Conservation (phyloP, 2,888 invertebrate genomes). For the Leptarthrus brevirostris region DNA sequence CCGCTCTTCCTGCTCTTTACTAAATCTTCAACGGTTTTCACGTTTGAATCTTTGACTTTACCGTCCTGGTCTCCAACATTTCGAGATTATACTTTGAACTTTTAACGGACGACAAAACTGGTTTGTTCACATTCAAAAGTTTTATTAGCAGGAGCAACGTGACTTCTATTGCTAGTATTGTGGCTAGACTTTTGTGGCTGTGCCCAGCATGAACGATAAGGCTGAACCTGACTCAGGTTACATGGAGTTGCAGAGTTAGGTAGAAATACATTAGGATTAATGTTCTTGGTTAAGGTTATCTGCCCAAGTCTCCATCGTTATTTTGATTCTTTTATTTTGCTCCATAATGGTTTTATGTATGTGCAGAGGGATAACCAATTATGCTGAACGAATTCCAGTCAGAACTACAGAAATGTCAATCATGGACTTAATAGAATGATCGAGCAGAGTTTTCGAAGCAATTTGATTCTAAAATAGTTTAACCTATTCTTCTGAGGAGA, state of each 20-base stretch:
- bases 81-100: not conserved
- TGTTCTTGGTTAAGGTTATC: slow-evolving; percentile 24
- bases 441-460: too few relatives aligned
- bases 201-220: slow-evolving; percentile 17
- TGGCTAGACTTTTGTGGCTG: slow-evolving; percentile 12
- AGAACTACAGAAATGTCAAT: slow-evolving; percentile 15
- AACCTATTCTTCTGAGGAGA: too few relatives aligned
- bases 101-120: slow-evolving; percentile 30
- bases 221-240: slow-evolving; percentile 6
- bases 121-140: slow-evolving; percentile 29
- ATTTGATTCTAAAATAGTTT: too few relatives aligned
- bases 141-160: slow-evolving; percentile 29
- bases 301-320: not conserved
- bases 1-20: not conserved
- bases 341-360: not conserved
- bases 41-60: slow-evolving; percentile 14
- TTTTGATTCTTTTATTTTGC: not conserved
- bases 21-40: slow-evolving; percentile 24
- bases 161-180: slow-evolving; percentile 37
- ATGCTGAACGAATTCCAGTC: slow-evolving; percentile 1
- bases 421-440: not conserved
- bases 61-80: not conserved
- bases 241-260: slow-evolving; percentile 15
- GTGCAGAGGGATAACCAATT: slow-evolving; percentile 14
- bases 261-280: slow-evolving; percentile 40